phyloP scores from a whole-genome alignment of 1,140 invertebrate species.

The Prorops nasuta region DNA sequence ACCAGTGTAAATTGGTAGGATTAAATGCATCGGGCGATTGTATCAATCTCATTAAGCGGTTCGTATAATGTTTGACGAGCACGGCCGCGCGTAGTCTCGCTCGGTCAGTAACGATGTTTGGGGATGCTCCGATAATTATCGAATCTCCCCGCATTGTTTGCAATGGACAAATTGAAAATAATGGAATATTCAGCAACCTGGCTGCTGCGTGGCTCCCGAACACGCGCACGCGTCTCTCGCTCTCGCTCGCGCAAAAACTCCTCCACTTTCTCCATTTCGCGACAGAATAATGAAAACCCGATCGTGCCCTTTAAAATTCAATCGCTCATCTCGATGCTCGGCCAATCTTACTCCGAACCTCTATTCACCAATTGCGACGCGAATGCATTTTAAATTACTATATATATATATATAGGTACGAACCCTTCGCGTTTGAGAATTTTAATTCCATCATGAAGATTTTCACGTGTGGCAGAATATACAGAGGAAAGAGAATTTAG shows the following conservation, averaged over 20 bases:
- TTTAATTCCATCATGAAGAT: no score
- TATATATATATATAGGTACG: no score
- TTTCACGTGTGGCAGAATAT: no score
- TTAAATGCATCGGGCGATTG: conserved; percentile 46
- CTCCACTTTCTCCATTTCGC: neutral
- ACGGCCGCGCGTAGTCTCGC: conserved; percentile 14
- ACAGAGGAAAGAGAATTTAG: no score
- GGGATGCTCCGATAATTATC: conserved; percentile 45
- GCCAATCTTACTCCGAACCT: no score
- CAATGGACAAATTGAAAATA: conserved; percentile 41
- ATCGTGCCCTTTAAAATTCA: no score
- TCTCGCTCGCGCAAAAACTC: no score
- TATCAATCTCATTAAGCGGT: conserved; percentile 49
- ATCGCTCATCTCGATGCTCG: no score
- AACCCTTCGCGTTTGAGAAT: no score
- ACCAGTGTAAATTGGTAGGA: conserved; percentile 42
- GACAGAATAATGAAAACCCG: neutral
- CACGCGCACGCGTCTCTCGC: neutral
- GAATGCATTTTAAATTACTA: no score
- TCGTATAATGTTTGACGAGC: conserved; percentile 38
- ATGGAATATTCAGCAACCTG: conserved; percentile 27
- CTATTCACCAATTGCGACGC: no score
- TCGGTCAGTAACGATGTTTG: conserved; percentile 44
- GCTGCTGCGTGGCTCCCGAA: neutral
- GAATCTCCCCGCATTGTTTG: conserved; percentile 40